Conservation (phyloP, 1,140 invertebrate genomes). For the Drosophila funebris region DNA sequence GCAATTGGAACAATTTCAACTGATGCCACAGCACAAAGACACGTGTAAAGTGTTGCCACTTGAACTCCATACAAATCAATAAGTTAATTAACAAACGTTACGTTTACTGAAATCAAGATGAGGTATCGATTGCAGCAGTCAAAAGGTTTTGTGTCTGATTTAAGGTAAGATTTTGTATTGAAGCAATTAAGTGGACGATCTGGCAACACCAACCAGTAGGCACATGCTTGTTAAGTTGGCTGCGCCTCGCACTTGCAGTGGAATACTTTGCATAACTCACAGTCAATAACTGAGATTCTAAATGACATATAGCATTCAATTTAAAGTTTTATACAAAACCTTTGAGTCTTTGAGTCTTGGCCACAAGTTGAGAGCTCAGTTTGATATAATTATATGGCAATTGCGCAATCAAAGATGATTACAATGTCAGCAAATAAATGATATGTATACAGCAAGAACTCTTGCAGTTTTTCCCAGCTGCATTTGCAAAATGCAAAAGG, state of each 20-base stretch:
- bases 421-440: constrained; percentile 11
- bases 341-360: too few species aligned
- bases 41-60: constrained; percentile 5
- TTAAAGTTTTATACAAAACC: background rate
- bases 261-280: too few species aligned
- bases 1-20: background rate
- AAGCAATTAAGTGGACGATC: background rate
- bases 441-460: background rate
- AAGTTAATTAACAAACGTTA: background rate
- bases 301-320: background rate
- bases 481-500: constrained; percentile 9
- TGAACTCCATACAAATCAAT: background rate
- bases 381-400: background rate
- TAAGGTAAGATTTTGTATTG: background rate
- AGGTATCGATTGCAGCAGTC: background rate
- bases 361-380: background rate
- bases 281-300: background rate
- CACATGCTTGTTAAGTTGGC: too few species aligned
- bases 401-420: constrained; percentile 14
- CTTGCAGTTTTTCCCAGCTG: constrained; percentile 8
- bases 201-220: background rate
- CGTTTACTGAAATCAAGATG: background rate
- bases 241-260: too few species aligned
- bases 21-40: constrained; percentile 10
- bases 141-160: background rate